Percentiles rank a stretch among this genome's conserved stretches.
Evolutionary conservation across 2,797 vertebrate species (phyloP).

Genomic region (Cyclopterus lumpus): DNA sequence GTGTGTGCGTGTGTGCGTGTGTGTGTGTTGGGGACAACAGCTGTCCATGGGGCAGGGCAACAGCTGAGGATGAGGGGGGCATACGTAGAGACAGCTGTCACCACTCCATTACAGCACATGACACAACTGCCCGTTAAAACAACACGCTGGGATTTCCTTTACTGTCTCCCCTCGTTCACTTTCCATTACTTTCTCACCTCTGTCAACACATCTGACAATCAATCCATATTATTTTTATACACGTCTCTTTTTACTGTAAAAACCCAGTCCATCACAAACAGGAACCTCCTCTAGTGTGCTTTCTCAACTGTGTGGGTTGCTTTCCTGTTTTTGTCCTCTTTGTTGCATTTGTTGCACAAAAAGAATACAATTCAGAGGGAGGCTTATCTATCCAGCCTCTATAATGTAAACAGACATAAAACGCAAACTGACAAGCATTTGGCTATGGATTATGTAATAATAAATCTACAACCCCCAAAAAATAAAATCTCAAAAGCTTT

Average conservation of each 20-base stretch:
- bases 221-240: slow-evolving; percentile 9
- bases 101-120: slow-evolving; percentile 82
- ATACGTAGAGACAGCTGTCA: slow-evolving; percentile 88
- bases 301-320: neutral
- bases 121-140: slow-evolving; percentile 76
- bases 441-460: neutral
- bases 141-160: slow-evolving; percentile 72
- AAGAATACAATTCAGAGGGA: slow-evolving; percentile 24
- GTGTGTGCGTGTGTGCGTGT: neutral
- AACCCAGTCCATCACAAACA: slow-evolving; percentile 1
- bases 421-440: slow-evolving; percentile 18
- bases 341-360: slow-evolving; percentile 11
- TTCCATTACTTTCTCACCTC: slow-evolving; percentile 44
- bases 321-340: slow-evolving; percentile 32
- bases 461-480: neutral
- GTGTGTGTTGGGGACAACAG: slow-evolving; percentile 85
- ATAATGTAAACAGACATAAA: slow-evolving; percentile 26
- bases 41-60: slow-evolving; percentile 91
- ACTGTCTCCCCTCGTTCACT: slow-evolving; percentile 48
- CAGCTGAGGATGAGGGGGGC: slow-evolving; percentile 91
- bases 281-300: neutral
- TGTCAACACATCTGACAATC: slow-evolving; percentile 32
- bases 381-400: slow-evolving; percentile 3
- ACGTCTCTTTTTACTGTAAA: slow-evolving; percentile 25
- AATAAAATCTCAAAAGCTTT: slow-evolving; percentile 43